Evolutionary conservation across 2,888 invertebrate genomes (phyloP).

Genomic region (Syritta pipiens): DNA sequence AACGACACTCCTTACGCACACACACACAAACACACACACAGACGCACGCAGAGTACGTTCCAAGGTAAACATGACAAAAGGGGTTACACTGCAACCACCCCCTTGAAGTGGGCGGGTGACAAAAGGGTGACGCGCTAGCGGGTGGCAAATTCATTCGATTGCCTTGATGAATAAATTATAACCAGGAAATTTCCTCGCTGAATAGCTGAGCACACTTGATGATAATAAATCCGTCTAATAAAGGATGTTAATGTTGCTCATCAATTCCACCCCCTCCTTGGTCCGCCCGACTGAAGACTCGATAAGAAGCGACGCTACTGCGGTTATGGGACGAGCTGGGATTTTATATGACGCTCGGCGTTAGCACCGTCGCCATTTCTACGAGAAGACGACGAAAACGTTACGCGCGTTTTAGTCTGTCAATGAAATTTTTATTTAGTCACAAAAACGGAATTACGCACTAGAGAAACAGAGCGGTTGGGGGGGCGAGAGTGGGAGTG

Average conservation of each 20-base stretch:
- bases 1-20: slow-evolving; percentile 27
- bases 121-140: not conserved
- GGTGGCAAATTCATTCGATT: slow-evolving; percentile 54
- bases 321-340: slow-evolving; percentile 30
- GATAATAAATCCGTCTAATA: slow-evolving; percentile 68
- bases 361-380: not conserved
- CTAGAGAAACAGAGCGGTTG: not conserved
- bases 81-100: slow-evolving; percentile 8
- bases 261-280: slow-evolving; percentile 47
- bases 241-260: slow-evolving; percentile 67
- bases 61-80: slow-evolving; percentile 46
- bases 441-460: slow-evolving; percentile 51
- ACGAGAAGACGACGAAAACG: too few relatives aligned
- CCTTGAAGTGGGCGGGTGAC: slow-evolving; percentile 3
- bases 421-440: slow-evolving; percentile 57
- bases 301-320: slow-evolving; percentile 42
- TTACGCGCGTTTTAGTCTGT: slow-evolving; percentile 10
- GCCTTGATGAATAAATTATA: slow-evolving; percentile 69
- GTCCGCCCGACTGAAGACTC: not conserved
- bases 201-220: slow-evolving; percentile 63
- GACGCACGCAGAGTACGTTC: not conserved
- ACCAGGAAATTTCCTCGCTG: slow-evolving; percentile 46
- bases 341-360: slow-evolving; percentile 17
- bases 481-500: not conserved
- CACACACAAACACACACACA: slow-evolving; percentile 23